These are phyloP conservation scores for Drosophila nigricruria DNA, from an alignment of 2,888 invertebrate species.

Conservation along the genomic window DNA sequence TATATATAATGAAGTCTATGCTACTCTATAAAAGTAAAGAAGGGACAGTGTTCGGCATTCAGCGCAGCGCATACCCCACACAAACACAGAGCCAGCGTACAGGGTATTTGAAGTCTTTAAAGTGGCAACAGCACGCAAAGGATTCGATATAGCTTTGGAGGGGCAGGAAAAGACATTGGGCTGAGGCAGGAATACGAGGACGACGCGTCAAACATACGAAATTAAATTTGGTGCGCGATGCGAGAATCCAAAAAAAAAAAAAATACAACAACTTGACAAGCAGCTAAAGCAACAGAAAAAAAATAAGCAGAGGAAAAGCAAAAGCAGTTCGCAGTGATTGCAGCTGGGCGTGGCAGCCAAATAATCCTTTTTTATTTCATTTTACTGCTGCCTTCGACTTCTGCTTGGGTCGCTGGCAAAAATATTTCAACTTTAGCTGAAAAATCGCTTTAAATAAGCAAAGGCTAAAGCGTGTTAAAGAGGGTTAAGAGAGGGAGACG, in stretches of 20 bases:
- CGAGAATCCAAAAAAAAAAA: constrained; percentile 33
- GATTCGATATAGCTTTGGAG: constrained; percentile 27
- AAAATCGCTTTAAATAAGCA: constrained; percentile 65
- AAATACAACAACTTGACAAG: constrained; percentile 46
- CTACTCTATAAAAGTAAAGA: background rate
- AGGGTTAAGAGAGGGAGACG: background rate
- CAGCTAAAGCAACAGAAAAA: constrained; percentile 26
- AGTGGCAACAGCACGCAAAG: constrained; percentile 55
- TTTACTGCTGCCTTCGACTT: constrained; percentile 14
- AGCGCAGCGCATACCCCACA: background rate
- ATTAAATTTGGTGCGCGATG: constrained; percentile 68
- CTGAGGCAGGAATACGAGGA: constrained; percentile 24
- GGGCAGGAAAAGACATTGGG: background rate
- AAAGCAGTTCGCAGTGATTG: constrained; percentile 48
- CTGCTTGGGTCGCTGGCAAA: constrained; percentile 21
- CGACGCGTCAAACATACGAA: constrained; percentile 76
- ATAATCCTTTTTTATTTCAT: constrained; percentile 66
- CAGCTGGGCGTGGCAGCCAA: constrained; percentile 56
- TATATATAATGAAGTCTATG: background rate
- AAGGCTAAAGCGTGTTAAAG: constrained; percentile 17
- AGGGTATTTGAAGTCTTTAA: constrained; percentile 43
- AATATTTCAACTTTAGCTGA: constrained; percentile 54
- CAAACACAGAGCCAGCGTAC: background rate
- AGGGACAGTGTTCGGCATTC: too few relatives aligned
- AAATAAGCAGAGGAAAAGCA: constrained; percentile 17